These are phyloP conservation scores for Deilephila elpenor DNA, from an alignment of 2,888 invertebrate species.

Conservation along the genomic window DNA sequence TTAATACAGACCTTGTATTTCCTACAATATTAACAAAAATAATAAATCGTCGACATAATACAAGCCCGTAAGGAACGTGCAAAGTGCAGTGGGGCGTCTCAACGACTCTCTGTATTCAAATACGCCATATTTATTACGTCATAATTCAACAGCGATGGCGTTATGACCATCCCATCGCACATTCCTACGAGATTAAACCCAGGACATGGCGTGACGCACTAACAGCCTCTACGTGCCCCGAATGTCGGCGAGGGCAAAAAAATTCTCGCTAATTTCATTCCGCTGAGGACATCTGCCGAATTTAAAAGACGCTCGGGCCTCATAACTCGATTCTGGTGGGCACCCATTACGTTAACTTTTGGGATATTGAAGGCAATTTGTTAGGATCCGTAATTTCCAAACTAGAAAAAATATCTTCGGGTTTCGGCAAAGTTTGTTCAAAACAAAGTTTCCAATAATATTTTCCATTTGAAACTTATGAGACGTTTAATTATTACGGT, in stretches of 20 bases:
- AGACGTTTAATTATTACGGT: slow-evolving; percentile 8
- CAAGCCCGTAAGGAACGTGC: background rate
- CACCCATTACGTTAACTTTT: slow-evolving; percentile 28
- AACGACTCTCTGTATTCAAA: slow-evolving; percentile 67
- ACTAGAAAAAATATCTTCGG: background rate
- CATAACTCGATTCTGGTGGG: slow-evolving; percentile 58
- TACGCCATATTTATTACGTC: slow-evolving; percentile 72
- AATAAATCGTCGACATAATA: background rate
- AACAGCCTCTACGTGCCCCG: slow-evolving; percentile 67
- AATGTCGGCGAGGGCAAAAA: slow-evolving; percentile 56
- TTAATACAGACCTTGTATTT: too few relatives aligned
- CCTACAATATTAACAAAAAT: too few relatives aligned
- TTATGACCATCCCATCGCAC: slow-evolving; percentile 68
- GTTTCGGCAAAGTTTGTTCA: background rate
- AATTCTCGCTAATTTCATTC: slow-evolving; percentile 68
- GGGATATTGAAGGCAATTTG: slow-evolving; percentile 38
- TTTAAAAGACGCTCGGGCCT: slow-evolving; percentile 53
- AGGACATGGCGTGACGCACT: slow-evolving; percentile 54
- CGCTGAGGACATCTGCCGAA: slow-evolving; percentile 57
- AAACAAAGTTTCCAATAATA: slow-evolving; percentile 9
- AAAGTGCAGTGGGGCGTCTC: slow-evolving; percentile 51
- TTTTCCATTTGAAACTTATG: slow-evolving; percentile 9
- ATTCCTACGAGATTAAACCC: slow-evolving; percentile 76
- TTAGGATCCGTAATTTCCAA: slow-evolving; percentile 5
- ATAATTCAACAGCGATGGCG: slow-evolving; percentile 71